Evolutionary conservation across 2,888 invertebrate genomes (phyloP).

Genomic region (Alloplasta piceator): DNA sequence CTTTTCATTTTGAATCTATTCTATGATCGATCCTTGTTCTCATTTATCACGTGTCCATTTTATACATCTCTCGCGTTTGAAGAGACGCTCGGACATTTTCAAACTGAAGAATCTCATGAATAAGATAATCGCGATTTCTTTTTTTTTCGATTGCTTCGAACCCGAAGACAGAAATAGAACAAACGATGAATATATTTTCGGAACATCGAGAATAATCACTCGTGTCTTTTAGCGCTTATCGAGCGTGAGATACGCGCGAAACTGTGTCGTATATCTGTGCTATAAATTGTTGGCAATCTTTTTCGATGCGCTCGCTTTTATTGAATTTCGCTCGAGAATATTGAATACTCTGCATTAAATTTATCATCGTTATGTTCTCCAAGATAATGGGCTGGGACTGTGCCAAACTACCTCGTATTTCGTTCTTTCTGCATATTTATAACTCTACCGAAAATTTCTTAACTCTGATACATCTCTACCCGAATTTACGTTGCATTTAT

Average conservation of each 20-base stretch:
- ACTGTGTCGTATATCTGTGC: background rate
- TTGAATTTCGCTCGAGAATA: conserved; percentile 15
- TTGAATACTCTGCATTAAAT: conserved; percentile 20
- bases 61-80: background rate
- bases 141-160: conserved; percentile 3
- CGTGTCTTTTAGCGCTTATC: conserved; percentile 7
- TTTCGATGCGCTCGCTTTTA: background rate
- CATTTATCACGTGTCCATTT: background rate
- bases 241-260: conserved; percentile 1
- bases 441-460: no score
- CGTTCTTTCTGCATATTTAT: no score
- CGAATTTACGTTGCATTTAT: no score
- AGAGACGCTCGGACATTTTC: background rate
- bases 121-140: conserved; percentile 12
- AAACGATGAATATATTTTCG: conserved; percentile 3
- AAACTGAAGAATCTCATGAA: conserved; percentile 28
- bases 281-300: conserved; percentile 12
- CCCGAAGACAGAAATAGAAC: background rate
- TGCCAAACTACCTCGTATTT: conserved; percentile 21
- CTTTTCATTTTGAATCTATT: conserved; percentile 1
- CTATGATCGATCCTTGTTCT: background rate
- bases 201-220: background rate
- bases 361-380: conserved; percentile 11
- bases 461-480: no score
- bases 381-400: conserved; percentile 4